Evolutionary conservation across 2,113 vertebrate genomes (phyloP).

Genomic region (Nanorana parkeri): DNA sequence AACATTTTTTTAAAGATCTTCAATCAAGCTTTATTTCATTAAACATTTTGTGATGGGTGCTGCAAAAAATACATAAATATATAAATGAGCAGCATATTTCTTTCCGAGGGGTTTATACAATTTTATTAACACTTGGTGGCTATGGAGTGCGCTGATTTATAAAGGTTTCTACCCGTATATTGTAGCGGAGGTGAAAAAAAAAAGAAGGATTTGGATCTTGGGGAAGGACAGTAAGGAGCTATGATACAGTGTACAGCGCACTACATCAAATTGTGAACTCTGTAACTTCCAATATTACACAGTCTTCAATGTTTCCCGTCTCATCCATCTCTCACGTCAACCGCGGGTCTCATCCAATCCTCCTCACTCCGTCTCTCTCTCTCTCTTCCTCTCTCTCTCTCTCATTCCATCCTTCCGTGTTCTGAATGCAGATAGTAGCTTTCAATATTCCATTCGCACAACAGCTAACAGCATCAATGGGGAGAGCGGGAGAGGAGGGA

Average conservation of each 20-base stretch:
- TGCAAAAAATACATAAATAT: too few relatives aligned
- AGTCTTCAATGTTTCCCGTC: not conserved
- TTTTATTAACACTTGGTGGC: too few relatives aligned
- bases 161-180: too few relatives aligned
- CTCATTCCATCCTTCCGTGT: slow-evolving; percentile 40
- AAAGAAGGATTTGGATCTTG: too few relatives aligned
- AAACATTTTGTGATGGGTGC: too few relatives aligned
- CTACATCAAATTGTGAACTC: not conserved
- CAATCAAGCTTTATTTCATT: too few relatives aligned
- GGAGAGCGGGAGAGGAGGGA: slow-evolving; percentile 61
- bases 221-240: not conserved
- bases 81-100: too few relatives aligned
- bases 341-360: not conserved
- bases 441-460: slow-evolving; percentile 51
- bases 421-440: slow-evolving; percentile 50
- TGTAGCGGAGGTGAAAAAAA: too few relatives aligned
- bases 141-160: too few relatives aligned
- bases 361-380: slow-evolving; percentile 7
- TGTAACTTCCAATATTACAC: not conserved
- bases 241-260: not conserved
- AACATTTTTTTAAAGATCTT: too few relatives aligned
- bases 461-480: slow-evolving; percentile 46
- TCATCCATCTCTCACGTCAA: slow-evolving; percentile 12
- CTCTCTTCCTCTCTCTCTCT: slow-evolving; percentile 22
- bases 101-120: too few relatives aligned